phyloP scores from a whole-genome alignment of 1,140 invertebrate genomes.

The Drosophila melanica region DNA sequence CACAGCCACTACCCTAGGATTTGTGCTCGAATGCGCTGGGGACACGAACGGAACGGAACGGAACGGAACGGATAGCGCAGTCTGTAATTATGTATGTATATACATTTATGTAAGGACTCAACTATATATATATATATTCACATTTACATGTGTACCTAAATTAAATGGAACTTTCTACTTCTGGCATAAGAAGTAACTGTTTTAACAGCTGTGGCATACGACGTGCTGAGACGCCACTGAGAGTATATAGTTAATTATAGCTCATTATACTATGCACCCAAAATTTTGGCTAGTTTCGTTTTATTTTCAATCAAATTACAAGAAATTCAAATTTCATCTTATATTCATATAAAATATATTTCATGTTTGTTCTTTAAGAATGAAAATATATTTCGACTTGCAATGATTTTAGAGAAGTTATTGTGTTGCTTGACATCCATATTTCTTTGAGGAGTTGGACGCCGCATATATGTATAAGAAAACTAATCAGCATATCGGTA shows the following conservation, averaged over 20 bases:
- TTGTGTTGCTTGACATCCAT: no score
- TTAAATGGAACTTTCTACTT: conserved; percentile 18
- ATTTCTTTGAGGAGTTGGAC: not conserved
- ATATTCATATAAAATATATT: no score
- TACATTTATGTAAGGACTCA: not conserved
- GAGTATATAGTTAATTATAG: not conserved
- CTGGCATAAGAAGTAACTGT: not conserved
- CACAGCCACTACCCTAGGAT: not conserved
- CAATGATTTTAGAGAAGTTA: no score
- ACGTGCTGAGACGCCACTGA: not conserved
- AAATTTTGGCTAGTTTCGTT: no score
- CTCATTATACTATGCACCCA: not conserved
- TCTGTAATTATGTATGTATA: conserved; percentile 44
- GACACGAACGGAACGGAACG: not conserved
- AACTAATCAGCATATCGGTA: conserved; percentile 27
- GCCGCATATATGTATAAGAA: not conserved
- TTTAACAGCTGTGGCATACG: conserved; percentile 1
- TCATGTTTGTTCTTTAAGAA: no score
- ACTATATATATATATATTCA: not conserved
- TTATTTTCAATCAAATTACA: not conserved
- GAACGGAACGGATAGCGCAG: conserved; percentile 20
- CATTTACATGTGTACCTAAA: conserved; percentile 20
- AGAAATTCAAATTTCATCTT: no score
- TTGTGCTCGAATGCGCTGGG: conserved; percentile 7
- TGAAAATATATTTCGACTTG: no score